These are phyloP conservation scores for Smittia sp. DNA, from an alignment of 2,888 invertebrate genomes.

Conservation along the genomic window DNA sequence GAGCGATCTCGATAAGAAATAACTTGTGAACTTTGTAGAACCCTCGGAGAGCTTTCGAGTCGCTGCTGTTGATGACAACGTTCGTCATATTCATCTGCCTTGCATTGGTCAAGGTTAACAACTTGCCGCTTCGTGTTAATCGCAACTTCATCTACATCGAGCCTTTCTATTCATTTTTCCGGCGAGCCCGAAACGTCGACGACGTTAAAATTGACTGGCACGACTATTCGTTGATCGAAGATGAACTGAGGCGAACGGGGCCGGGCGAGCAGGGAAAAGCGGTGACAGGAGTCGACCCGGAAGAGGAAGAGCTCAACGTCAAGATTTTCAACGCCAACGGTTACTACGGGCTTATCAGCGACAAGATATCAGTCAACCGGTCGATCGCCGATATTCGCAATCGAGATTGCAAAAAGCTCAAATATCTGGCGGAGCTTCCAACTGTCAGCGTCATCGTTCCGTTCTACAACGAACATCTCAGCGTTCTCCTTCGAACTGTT, in stretches of 20 bases:
- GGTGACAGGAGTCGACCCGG: not conserved
- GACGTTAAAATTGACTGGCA: constrained; percentile 33
- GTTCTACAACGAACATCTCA: constrained; percentile 91
- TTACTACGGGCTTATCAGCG: constrained; percentile 27
- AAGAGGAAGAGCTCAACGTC: constrained; percentile 9
- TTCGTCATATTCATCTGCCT: not conserved
- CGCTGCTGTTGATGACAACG: not conserved
- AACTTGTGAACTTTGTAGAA: no score
- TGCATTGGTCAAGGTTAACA: constrained; percentile 12
- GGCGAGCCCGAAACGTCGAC: not conserved
- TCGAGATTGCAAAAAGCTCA: constrained; percentile 60
- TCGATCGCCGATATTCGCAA: constrained; percentile 20
- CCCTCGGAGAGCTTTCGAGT: no score
- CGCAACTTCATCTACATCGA: constrained; percentile 32
- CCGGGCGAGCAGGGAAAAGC: constrained; percentile 18
- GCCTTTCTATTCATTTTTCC: constrained; percentile 20
- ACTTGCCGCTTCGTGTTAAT: not conserved
- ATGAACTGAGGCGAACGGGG: not conserved
- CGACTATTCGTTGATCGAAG: constrained; percentile 17
- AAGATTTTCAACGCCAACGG: constrained; percentile 30
- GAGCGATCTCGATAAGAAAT: no score
- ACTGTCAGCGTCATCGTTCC: constrained; percentile 87
- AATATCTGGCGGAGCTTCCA: constrained; percentile 69
- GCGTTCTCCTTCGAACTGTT: constrained; percentile 74
- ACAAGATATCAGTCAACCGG: constrained; percentile 34